Conservation (phyloP, 2,113 vertebrate species). For the Anser brachyrhynchus region DNA sequence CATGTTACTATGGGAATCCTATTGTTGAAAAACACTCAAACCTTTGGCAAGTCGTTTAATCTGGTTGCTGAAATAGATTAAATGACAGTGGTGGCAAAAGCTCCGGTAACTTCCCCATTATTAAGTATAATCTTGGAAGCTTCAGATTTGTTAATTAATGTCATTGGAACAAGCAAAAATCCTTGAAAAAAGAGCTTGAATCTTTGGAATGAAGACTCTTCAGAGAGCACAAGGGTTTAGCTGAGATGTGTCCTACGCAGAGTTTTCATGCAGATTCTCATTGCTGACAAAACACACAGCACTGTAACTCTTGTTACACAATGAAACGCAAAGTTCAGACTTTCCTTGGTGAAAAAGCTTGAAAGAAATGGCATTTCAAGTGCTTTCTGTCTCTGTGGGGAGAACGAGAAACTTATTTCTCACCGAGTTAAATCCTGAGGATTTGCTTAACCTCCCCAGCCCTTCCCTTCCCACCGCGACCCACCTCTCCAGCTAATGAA, state of each 20-base stretch:
- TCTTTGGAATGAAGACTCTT: not conserved
- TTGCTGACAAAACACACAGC: not conserved
- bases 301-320: not conserved
- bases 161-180: not conserved
- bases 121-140: not conserved
- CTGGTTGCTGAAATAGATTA: not conserved
- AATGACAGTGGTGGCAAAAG: conserved; percentile 23
- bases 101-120: not conserved
- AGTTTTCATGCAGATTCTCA: not conserved
- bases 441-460: not conserved
- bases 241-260: not conserved
- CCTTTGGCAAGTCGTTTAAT: not conserved
- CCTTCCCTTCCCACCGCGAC: not conserved
- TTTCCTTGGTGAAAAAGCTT: not conserved
- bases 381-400: not conserved
- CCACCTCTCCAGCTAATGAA: not conserved
- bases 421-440: not conserved
- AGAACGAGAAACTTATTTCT: not conserved
- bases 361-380: conserved; percentile 33
- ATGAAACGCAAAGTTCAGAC: not conserved
- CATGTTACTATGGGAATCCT: not conserved
- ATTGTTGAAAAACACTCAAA: not conserved
- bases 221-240: not conserved
- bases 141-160: not conserved
- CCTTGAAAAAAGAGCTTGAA: not conserved